Base-by-base conservation (phyloP, 2,888 invertebrate species). In the Lamproptera curius region DNA sequence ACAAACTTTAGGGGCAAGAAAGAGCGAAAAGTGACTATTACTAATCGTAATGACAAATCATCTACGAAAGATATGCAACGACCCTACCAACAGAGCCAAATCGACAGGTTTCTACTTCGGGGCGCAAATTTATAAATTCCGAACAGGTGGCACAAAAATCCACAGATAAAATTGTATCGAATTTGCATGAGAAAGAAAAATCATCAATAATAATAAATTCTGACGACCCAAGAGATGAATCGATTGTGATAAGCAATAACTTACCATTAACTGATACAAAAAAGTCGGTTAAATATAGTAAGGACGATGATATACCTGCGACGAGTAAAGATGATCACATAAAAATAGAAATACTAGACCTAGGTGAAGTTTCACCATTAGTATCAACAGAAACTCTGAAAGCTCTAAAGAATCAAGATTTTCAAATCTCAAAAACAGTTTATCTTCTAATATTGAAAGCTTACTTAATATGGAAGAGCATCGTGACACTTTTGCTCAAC, bases 401-500 rank as follows among this genome's bases (percentile, higher is more conserved):
- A 38, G 38, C 20, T 23, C 20, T 13, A 42, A 47, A 42, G 1
- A 20, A n/a, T 26, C 52, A 33, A n/a, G n/a, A n/a, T n/a, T n/a
- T n/a, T n/a, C n/a, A n/a, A n/a, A n/a, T n/a, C n/a, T n/a, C n/a
- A n/a, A 42, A n/a, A 52, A 36, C 6, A 16, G 38, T 10, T 35
- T 37, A 4, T 42, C 50, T 11, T 9, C n/a, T 6, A 56, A 58
- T 0, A 56, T 49, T 42, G 60, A 68, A 16, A 58, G 47, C 1
- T 51, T 63, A 13, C 45, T 60, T 9, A 40, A 57, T n/a, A 57
- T 63, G 20, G 64, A 66, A 40, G 58, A 62, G 13, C 55, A 62
- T 31, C 51, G 62, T 40, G 57, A 62, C 33, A 35, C 46, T 44
- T 4, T 34, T 50, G 38, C 51, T 50, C 8, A 54, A 50, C 28